Evolutionary conservation across 2,113 vertebrate genomes (phyloP), one percentile per base, ranked within the genome.

Genomic region (Scatophagus argus): DNA sequence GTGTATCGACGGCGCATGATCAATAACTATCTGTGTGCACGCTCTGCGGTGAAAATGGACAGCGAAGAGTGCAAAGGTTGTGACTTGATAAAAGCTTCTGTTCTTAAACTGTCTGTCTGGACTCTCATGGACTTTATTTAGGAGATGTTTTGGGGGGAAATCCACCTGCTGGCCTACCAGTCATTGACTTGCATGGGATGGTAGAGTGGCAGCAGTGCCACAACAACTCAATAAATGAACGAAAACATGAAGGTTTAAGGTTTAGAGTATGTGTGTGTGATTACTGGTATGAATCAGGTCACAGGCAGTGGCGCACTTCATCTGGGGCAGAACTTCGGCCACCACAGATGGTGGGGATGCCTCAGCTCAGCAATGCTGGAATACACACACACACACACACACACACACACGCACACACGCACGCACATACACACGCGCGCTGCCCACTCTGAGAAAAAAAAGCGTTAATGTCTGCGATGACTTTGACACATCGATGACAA

Each of bases 291-390:
- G 85, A 91, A 89, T 82, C 73, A 84, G 86, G 88, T 89, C 89
- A 91, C 78, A 79, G 83, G 82, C 87, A 86, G 88, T 87, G 87
- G 87, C 80, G 84, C 77, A 86, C 79, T 88, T 87, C 87, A 92
- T 93, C 87, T 91, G 75, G 91, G 91, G 76, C 90, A 92, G 72
- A 87, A 87, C 89, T 93, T 92, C 71, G 88, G 87, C 90, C 90
- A 89, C 76, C 84, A 86, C 93, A 90, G 89, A 88, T 92, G 92
- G 86, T 60, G 82, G 86, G 86, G 88, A 90, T 91, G 89, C 87
- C 87, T 89, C 70, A 49, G 84, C 81, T 87, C 75, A 88, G 77
- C 61, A 81, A 72, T 68, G 77, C 80, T 77, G 51, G 41, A 80
- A 56, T 43, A 36, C 71, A 16, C 79, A 14, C 60, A 56, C 69